Percentiles rank a stretch among this genome's conserved stretches.
phyloP scores from a whole-genome alignment of 1,140 invertebrate species.

The Elysia chlorotica region DNA sequence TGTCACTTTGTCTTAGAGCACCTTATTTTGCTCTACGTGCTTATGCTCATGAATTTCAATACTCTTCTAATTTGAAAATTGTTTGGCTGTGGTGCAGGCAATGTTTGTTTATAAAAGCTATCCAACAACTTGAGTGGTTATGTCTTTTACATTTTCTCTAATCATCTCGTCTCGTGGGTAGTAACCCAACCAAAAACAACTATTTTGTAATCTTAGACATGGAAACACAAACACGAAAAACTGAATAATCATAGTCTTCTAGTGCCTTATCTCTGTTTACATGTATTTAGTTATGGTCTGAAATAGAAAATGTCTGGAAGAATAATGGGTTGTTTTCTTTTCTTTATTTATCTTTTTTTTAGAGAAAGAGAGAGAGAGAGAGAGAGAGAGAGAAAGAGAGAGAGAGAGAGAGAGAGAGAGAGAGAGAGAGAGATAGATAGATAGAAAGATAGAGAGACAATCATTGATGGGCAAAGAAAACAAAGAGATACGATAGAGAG shows the following conservation, averaged over 20 bases:
- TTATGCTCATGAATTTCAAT: too few species aligned
- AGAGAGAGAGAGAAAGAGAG: constrained; percentile 1
- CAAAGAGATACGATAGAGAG: neutral
- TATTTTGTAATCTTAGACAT: neutral
- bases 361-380: neutral
- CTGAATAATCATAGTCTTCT: neutral
- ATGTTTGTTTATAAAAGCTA: too few species aligned
- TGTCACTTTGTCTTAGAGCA: too few species aligned
- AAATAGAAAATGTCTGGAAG: neutral
- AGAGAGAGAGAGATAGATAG: constrained; percentile 2
- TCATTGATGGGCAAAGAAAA: constrained; percentile 10
- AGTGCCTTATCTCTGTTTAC: neutral
- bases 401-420: constrained; percentile 6
- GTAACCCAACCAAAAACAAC: neutral
- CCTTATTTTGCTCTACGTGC: too few species aligned
- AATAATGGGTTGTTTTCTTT: neutral
- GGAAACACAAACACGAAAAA: neutral
- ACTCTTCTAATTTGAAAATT: too few species aligned
- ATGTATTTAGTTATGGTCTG: neutral
- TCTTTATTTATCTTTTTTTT: neutral
- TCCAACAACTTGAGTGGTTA: too few species aligned
- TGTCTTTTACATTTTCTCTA: too few species aligned
- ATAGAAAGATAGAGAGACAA: constrained; percentile 12
- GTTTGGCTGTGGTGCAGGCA: too few species aligned
- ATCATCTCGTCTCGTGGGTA: too few species aligned